A percentile compares a stretch with the other conserved stretches of the same genome.
Conservation (phyloP, 2,888 invertebrate species). For the Zeuzera pyrina region DNA sequence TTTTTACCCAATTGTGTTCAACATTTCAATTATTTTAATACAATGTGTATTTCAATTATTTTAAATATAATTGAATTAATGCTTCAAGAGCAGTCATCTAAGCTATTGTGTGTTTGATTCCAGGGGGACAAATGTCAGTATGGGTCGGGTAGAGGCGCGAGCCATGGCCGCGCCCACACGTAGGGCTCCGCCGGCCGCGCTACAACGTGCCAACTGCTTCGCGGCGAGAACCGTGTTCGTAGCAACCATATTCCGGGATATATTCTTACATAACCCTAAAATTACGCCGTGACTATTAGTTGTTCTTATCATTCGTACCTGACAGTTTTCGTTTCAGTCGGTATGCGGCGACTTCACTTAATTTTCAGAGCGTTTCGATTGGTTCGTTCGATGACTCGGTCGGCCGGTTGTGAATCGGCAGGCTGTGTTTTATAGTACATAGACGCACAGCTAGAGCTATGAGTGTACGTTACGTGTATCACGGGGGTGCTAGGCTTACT, state of each 20-base stretch:
- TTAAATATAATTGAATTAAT: neutral
- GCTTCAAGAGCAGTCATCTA: neutral
- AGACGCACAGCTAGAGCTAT: conserved; percentile 16
- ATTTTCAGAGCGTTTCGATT: too few relatives aligned
- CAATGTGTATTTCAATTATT: conserved; percentile 2
- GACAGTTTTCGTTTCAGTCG: conserved; percentile 10
- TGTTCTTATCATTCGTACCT: conserved; percentile 17
- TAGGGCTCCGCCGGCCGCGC: conserved; percentile 20
- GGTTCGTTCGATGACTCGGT: too few relatives aligned
- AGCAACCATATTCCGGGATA: neutral
- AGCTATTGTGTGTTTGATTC: conserved; percentile 10
- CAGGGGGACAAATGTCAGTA: conserved; percentile 66
- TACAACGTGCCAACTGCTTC: conserved; percentile 20
- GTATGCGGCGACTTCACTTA: too few relatives aligned
- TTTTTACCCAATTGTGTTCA: too few relatives aligned
- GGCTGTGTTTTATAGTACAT: neutral
- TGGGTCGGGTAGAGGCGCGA: conserved; percentile 63
- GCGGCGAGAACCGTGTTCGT: neutral
- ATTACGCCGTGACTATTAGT: too few relatives aligned
- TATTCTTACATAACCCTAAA: too few relatives aligned
- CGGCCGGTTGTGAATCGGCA: too few relatives aligned
- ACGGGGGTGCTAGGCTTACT: conserved; percentile 32
- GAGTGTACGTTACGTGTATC: conserved; percentile 13
- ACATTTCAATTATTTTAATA: too few relatives aligned
- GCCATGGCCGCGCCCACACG: conserved; percentile 27